A percentile compares a stretch with the other conserved stretches of the same genome.
Evolutionary conservation across 2,797 vertebrate species (phyloP).

Genomic region (Heterohyrax brucei): DNA sequence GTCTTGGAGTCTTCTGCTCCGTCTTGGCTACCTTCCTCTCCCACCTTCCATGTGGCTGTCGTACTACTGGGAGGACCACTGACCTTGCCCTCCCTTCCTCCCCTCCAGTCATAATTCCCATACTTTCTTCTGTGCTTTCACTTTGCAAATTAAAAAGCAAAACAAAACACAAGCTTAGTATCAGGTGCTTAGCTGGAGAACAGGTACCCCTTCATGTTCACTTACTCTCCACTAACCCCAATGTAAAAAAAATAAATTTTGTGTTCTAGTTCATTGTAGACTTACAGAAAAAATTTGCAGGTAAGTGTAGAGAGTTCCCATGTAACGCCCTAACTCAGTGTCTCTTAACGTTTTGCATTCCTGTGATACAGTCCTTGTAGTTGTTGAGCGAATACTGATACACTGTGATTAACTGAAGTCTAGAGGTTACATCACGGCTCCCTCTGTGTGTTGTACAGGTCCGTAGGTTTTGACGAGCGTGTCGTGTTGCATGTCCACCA

Average conservation of each 20-base stretch:
- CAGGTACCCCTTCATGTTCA: not conserved
- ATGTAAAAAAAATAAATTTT: not conserved
- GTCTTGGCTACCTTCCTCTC: fast-evolving
- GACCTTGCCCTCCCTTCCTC: too few species aligned
- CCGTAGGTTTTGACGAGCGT: not conserved
- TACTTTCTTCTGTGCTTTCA: not conserved
- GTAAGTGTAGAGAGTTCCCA: not conserved
- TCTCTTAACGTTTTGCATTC: not conserved
- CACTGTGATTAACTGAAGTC: not conserved
- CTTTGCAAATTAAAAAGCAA: not conserved
- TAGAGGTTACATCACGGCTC: not conserved
- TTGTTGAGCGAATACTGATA: not conserved
- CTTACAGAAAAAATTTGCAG: not conserved
- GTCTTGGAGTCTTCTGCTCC: not conserved
- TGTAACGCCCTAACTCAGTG: not conserved
- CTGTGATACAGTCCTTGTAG: not conserved
- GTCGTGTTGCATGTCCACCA: not conserved
- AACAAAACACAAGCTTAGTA: not conserved
- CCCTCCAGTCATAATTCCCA: not conserved
- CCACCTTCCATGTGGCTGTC: not conserved
- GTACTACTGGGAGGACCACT: not conserved
- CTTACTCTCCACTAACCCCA: not conserved
- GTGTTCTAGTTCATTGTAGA: not conserved
- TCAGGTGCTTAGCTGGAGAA: not conserved
- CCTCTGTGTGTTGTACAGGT: not conserved